Evolutionary conservation across 2,888 invertebrate genomes (phyloP).

Genomic region (Leptarthrus brevirostris): DNA sequence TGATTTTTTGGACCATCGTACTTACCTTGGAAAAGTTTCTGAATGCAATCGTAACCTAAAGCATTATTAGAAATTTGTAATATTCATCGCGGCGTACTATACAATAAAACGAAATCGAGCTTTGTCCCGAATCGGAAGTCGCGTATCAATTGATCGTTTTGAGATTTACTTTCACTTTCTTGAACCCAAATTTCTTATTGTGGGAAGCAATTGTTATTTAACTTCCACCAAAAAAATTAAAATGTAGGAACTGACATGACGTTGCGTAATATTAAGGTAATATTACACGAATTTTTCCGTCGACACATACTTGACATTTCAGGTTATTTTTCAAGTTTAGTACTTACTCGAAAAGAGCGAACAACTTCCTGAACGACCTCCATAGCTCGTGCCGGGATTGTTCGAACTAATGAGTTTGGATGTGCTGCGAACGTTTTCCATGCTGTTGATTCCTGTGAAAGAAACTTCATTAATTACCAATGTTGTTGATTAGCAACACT

Average conservation of each 20-base stretch:
- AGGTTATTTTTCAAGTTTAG: too few species aligned
- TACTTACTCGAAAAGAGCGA: conserved; percentile 64
- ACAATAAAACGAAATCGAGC: not conserved
- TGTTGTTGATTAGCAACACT: too few species aligned
- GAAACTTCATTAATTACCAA: not conserved
- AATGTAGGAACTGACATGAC: not conserved
- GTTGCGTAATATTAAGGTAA: not conserved
- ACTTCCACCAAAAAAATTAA: not conserved
- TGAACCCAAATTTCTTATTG: not conserved
- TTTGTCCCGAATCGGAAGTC: not conserved
- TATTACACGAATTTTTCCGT: too few species aligned
- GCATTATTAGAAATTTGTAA: not conserved
- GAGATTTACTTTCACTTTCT: not conserved
- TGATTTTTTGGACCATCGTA: too few species aligned
- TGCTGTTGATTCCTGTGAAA: conserved; percentile 65
- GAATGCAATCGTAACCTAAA: not conserved
- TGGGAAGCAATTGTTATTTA: conserved; percentile 9
- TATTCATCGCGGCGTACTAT: not conserved
- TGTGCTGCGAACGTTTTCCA: conserved; percentile 67
- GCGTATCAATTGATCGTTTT: not conserved
- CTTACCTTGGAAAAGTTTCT: too few species aligned
- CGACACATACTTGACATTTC: too few species aligned
- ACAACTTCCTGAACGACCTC: conserved; percentile 67
- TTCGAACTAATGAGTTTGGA: conserved; percentile 65
- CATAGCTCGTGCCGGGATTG: conserved; percentile 66